Evolutionary conservation across 2,888 invertebrate genomes (phyloP).

Genomic region (Sarcophaga caerulescens): DNA sequence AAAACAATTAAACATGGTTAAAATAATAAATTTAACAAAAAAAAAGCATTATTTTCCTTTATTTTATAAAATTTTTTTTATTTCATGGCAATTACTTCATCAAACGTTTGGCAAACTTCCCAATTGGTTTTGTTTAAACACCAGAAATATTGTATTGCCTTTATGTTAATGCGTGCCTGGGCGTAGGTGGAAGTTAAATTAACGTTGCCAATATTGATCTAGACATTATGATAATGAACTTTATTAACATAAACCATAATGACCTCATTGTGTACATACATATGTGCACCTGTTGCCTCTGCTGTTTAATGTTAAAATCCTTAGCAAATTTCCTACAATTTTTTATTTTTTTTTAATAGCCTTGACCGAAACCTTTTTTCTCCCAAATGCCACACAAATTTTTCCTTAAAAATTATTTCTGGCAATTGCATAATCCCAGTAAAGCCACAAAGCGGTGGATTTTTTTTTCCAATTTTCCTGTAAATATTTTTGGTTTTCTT

Average conservation of each 20-base stretch:
- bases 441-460: background rate
- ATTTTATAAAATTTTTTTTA: background rate
- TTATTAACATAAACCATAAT: slow-evolving; percentile 7
- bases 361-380: slow-evolving; percentile 54
- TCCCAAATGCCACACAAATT: background rate
- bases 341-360: slow-evolving; percentile 8
- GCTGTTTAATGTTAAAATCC: too few relatives aligned
- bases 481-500: background rate
- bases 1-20: slow-evolving; percentile 15
- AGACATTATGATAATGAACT: slow-evolving; percentile 57
- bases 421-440: slow-evolving; percentile 36
- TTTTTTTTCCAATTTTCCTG: background rate
- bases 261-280: slow-evolving; percentile 1
- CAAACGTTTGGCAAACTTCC: slow-evolving; percentile 40
- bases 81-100: background rate
- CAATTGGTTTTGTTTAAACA: slow-evolving; percentile 4
- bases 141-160: background rate
- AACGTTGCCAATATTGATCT: slow-evolving; percentile 44
- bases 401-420: slow-evolving; percentile 7
- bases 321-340: background rate
- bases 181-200: slow-evolving; percentile 53
- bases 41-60: slow-evolving; percentile 9
- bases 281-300: too few relatives aligned
- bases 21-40: slow-evolving; percentile 23
- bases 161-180: slow-evolving; percentile 11